Conservation (phyloP, 2,888 invertebrate species). For the Pyrgus malvae region DNA sequence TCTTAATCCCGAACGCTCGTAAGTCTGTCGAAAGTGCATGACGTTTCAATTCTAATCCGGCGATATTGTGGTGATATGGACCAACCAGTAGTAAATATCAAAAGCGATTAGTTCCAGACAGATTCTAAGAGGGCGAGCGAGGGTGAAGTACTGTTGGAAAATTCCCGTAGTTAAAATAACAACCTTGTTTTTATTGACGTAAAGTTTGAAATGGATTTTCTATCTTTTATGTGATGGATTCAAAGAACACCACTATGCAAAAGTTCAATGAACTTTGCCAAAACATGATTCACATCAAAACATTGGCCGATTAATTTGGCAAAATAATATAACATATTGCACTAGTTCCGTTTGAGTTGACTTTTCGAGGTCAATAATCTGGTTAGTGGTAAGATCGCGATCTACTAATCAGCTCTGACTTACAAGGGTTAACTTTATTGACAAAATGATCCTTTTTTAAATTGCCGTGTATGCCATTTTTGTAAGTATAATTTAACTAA, state of each 20-base stretch:
- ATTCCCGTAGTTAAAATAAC: constrained; percentile 29
- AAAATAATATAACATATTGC: background rate
- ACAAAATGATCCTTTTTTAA: too few species aligned
- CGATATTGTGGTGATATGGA: constrained; percentile 44
- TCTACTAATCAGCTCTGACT: too few species aligned
- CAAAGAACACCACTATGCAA: constrained; percentile 42
- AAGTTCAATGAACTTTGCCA: constrained; percentile 44
- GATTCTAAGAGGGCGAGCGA: constrained; percentile 47
- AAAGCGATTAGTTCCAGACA: constrained; percentile 67
- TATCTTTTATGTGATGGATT: constrained; percentile 36
- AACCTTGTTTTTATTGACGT: background rate
- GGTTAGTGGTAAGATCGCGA: too few species aligned
- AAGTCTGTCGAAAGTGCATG: constrained; percentile 25
- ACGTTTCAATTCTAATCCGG: constrained; percentile 41
- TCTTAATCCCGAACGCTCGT: too few species aligned
- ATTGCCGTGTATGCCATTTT: too few species aligned
- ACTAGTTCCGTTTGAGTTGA: too few species aligned
- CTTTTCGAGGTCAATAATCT: too few species aligned
- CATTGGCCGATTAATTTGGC: constrained; percentile 13
- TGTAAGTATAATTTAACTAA: too few species aligned
- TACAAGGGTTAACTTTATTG: too few species aligned
- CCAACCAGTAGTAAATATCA: constrained; percentile 51
- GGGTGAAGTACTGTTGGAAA: constrained; percentile 49
- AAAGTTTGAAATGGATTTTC: constrained; percentile 23
- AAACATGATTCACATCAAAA: constrained; percentile 31